These are phyloP conservation scores for Doryteuthis pealeii DNA, from an alignment of 1,140 invertebrate genomes.

Conservation along the genomic window DNA sequence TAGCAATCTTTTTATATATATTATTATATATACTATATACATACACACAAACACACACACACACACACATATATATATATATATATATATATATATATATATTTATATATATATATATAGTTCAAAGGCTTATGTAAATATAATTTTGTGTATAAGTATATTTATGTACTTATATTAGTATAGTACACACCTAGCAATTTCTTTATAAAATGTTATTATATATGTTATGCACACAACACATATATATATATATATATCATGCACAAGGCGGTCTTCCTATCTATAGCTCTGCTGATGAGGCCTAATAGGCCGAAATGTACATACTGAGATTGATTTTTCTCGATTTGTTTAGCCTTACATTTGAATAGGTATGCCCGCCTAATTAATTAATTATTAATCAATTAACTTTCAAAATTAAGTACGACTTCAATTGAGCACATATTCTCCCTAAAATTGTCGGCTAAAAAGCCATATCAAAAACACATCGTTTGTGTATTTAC, in stretches of 20 bases:
- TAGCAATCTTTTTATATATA: not conserved
- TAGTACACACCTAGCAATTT: not conserved
- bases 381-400: too few species aligned
- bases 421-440: too few species aligned
- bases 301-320: not conserved
- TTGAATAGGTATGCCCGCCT: too few species aligned
- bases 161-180: not conserved
- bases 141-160: not conserved
- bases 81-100: conserved; percentile 4
- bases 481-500: too few species aligned
- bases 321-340: not conserved
- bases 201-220: not conserved
- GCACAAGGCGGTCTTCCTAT: too few species aligned
- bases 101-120: not conserved
- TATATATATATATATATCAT: too few species aligned
- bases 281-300: too few species aligned
- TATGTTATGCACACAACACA: too few species aligned
- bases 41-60: not conserved
- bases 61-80: not conserved
- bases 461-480: too few species aligned
- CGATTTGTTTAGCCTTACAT: too few species aligned
- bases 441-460: too few species aligned
- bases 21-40: not conserved
- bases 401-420: too few species aligned
- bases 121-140: not conserved